Conservation (phyloP, 2,888 invertebrate species). For the Lasioglossum figueresi region DNA sequence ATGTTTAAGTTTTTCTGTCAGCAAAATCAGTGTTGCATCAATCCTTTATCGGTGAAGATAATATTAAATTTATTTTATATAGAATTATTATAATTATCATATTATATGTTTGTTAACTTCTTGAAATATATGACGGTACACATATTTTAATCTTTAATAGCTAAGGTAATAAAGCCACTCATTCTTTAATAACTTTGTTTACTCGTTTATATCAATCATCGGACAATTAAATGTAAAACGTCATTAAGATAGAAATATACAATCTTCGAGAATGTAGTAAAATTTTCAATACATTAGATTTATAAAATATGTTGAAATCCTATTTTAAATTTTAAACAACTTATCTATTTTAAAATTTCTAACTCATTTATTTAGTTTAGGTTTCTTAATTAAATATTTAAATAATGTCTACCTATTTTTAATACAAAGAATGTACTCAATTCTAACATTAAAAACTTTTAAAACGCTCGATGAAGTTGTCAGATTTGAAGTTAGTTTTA, state of each 20-base stretch:
- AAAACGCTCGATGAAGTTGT: neutral
- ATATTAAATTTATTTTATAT: neutral
- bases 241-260: neutral
- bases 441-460: neutral
- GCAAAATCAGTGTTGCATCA: neutral
- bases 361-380: neutral
- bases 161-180: neutral
- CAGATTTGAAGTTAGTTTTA: slow-evolving; percentile 2
- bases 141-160: neutral
- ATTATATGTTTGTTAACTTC: neutral
- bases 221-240: neutral
- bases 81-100: neutral
- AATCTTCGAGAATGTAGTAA: neutral
- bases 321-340: neutral
- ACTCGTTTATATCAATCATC: neutral
- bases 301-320: neutral
- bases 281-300: neutral
- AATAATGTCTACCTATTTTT: neutral
- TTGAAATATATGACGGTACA: neutral
- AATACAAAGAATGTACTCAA: neutral
- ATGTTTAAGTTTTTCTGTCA: neutral
- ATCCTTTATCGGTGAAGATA: neutral
- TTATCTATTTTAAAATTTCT: neutral
- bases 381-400: neutral
- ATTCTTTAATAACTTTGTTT: neutral